Evolutionary conservation across 2,797 vertebrate species (phyloP).

Genomic region (Podarcis siculus): DNA sequence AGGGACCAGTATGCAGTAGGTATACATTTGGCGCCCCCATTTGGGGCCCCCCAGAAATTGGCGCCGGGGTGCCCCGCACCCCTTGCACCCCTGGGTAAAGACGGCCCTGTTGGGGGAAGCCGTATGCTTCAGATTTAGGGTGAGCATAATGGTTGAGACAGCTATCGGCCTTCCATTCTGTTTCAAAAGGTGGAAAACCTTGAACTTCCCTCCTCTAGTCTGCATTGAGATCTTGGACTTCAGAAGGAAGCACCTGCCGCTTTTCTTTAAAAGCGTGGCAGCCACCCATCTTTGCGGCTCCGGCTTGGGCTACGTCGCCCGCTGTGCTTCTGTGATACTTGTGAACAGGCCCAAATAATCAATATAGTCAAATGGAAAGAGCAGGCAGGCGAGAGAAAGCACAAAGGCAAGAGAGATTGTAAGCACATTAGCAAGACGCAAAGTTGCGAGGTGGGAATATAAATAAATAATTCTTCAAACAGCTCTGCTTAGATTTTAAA

Average conservation of each 20-base stretch:
- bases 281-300: not conserved
- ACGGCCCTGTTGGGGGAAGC: too few relatives aligned
- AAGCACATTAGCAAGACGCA: not conserved
- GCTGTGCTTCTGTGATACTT: not conserved
- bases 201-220: not conserved
- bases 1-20: too few relatives aligned
- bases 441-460: not conserved
- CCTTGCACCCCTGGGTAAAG: too few relatives aligned
- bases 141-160: too few relatives aligned
- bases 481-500: not conserved
- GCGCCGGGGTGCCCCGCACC: too few relatives aligned
- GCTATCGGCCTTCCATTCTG: too few relatives aligned
- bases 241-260: not conserved
- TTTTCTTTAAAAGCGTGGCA: not conserved
- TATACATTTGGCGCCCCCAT: too few relatives aligned
- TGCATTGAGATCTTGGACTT: not conserved
- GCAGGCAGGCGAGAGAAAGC: not conserved
- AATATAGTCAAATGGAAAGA: conserved; percentile 2
- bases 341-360: not conserved
- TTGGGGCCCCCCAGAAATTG: too few relatives aligned
- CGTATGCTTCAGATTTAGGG: too few relatives aligned
- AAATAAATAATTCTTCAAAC: not conserved
- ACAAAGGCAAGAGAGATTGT: not conserved
- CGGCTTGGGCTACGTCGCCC: not conserved
- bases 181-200: too few relatives aligned